Base-by-base conservation (phyloP, 2,113 vertebrate genomes). In the Gila orcuttii region DNA sequence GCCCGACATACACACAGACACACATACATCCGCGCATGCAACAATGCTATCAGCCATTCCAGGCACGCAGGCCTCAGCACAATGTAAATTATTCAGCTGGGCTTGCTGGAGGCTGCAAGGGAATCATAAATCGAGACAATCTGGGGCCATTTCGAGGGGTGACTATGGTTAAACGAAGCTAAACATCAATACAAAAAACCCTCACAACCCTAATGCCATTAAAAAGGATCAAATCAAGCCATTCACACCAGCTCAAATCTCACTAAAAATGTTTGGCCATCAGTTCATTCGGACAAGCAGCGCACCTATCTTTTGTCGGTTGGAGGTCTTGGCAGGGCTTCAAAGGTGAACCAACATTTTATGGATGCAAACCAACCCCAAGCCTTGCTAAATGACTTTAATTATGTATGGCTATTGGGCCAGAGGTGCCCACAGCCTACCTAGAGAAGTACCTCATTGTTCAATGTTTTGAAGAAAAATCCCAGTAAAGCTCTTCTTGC, bases 11-110 rank as follows among this genome's bases (percentile, higher is more conserved):
- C 39, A 45, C 83, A 80, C 75, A 85, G 82, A 79, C 74, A 83
- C 82, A 85, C 52, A 82, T 73, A 85, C 73, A 78, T 74, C 50
- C 64, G 50, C 5, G 66, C 66, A 87, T 64, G 87, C 31, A 87
- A 86, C 39, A 86, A 79, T 88, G 90, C 92, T 91, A 93, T 95
- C 91, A 92, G 84, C 89, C 91, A 94, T 95, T 94, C 94, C 88
- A 91, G 91, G 91, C 94, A 95, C 94, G 94, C 92, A 88, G 90
- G 89, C 89, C 90, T 93, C 91, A 93, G 94, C 93, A 94, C 93
- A 94, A 95, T 95, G 94, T 95, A 94, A 95, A 95, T 95, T 95
- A 95, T 95, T 95, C 93, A 95, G 93, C 93, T 89, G 85, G 88
- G 92, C 91, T 94, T 93, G 92, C 94, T 93, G 90, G 92, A 91